A percentile compares a stretch with the other conserved stretches of the same genome.
phyloP scores from a whole-genome alignment of 2,113 vertebrate genomes.

The Corapipo altera region DNA sequence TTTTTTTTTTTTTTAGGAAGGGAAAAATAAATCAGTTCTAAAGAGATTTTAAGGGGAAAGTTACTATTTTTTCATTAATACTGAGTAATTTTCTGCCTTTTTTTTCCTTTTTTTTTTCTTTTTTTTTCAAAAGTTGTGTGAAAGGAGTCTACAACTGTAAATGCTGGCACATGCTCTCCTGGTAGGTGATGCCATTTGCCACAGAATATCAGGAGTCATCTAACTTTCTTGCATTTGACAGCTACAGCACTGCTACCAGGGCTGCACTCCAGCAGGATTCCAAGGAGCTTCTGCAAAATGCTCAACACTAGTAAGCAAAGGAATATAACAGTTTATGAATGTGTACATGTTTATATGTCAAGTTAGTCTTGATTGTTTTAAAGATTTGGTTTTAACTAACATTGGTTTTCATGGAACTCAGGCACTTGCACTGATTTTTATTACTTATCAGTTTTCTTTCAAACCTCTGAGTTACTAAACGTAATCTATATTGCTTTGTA shows the following conservation, averaged over 20 bases:
- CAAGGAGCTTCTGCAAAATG: background rate
- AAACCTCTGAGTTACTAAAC: background rate
- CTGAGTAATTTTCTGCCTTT: background rate
- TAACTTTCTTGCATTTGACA: background rate
- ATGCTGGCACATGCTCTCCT: background rate
- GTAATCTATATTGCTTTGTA: background rate
- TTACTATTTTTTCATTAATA: background rate
- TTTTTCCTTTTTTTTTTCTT: too few relatives aligned
- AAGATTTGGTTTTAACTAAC: background rate
- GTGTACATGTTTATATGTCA: background rate
- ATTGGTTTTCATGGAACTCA: background rate
- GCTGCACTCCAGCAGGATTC: background rate
- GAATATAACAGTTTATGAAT: background rate
- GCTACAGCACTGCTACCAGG: background rate
- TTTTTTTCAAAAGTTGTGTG: background rate
- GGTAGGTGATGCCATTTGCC: background rate
- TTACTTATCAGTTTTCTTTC: background rate
- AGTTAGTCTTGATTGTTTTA: background rate
- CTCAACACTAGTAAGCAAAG: background rate
- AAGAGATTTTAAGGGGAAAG: background rate
- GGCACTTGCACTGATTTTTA: background rate
- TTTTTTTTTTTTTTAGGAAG: background rate
- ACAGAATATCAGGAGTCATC: background rate
- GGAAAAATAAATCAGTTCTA: background rate
- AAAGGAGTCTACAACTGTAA: background rate